Evolutionary conservation across 2,113 vertebrate species (phyloP), one percentile per base, ranked within the genome.

Genomic region (Andinoacara biseriatus): DNA sequence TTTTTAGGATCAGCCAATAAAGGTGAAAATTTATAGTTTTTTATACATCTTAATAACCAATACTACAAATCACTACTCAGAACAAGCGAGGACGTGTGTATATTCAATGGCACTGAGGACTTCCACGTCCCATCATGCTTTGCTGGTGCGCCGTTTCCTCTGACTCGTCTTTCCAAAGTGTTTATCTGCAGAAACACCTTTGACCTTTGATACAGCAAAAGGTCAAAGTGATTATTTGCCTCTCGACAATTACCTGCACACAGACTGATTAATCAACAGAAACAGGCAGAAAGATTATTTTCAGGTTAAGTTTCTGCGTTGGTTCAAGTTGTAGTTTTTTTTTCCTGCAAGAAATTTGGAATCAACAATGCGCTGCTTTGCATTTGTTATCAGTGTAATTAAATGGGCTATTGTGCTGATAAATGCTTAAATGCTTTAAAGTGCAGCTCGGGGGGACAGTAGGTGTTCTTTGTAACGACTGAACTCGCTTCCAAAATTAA

Each of bases 371-470:
- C 76, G 76, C 58, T 33, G 31, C 79, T 89, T 88, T 90, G 86
- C 85, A 92, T 89, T 87, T 77, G 74, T 85, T 87, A 86, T 90
- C 82, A 76, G 76, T 67, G 83, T 91, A 90, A 90, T 83, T 91
- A 89, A 95, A 90, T 90, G n/a, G 84, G 79, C 90, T 80, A 92
- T 93, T 94, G 90, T 94, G 84, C 83, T 85, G 83, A 89, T 92
- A 89, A 90, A 90, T 58, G 89, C 78, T 86, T 91, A 86, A 88
- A 87, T 20, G 78, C 81, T 87, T 86, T 85, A 83, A 90, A 86
- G 75, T 31, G 83, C 87, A 87, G 89, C 89, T 89, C 15, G 38
- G 77, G 84, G 65, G 87, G 87, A 85, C 86, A 61, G 85, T 83
- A 85, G 88, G 91, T 91, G 91, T 81, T 87, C 72, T 85, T 46